Conservation (phyloP, 2,797 vertebrate species). For the Hemitrygon akajei region DNA sequence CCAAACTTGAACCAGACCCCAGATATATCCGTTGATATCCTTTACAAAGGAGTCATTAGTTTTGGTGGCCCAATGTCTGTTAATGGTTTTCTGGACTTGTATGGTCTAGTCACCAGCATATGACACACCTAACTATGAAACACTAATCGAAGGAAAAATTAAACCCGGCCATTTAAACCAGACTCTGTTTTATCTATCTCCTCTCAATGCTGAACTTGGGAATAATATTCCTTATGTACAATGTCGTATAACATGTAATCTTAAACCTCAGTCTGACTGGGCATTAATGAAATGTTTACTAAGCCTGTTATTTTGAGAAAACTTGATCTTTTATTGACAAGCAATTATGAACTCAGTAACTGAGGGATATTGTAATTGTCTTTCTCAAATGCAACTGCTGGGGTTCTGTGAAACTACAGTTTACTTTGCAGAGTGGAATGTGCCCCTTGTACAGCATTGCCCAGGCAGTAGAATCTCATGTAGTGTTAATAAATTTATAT, state of each 20-base stretch:
- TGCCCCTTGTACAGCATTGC: conserved; percentile 12
- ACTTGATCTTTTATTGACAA: background rate
- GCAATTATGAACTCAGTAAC: conserved; percentile 27
- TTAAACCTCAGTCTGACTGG: background rate
- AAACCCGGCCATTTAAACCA: background rate
- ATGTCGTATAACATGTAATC: background rate
- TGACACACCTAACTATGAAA: background rate
- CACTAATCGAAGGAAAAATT: background rate
- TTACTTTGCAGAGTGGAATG: background rate
- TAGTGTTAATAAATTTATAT: conserved; percentile 18
- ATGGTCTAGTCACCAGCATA: background rate
- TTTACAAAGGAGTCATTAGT: background rate
- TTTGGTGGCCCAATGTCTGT: background rate
- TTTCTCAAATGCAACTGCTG: background rate
- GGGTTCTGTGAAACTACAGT: conserved; percentile 17
- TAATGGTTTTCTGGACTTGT: background rate
- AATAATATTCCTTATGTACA: conserved; percentile 24
- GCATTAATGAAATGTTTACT: background rate
- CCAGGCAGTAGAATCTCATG: conserved; percentile 5
- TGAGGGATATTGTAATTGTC: conserved; percentile 22
- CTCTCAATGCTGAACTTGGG: background rate
- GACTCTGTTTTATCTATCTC: background rate
- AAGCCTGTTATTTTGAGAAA: background rate
- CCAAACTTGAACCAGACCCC: background rate
- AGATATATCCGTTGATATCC: background rate